Base-by-base conservation (phyloP, 2,113 vertebrate genomes). In the Muntiacus muntjak region DNA sequence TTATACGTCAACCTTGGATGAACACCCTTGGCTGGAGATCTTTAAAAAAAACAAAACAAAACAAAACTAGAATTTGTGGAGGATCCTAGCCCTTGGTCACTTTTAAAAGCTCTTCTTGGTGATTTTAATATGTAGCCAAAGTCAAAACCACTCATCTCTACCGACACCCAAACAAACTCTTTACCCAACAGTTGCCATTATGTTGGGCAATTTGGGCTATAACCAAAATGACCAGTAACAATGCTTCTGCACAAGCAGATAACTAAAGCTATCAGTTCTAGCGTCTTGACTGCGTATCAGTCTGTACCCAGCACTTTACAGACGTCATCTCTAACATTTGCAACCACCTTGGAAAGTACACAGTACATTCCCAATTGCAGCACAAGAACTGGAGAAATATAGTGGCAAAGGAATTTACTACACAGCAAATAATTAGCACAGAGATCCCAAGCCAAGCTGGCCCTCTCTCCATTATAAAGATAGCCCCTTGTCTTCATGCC, bases 81-180 rank as follows among this genome's bases (percentile, higher is more conserved):
- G 30, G 15, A 30, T 79, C 21, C 79, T 82, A 16, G 40, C 36
- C 33, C 5, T 55, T 40, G 4, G 36, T 19, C 50, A 28, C 54
- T 74, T 88, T 67, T 74, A 50, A 57, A 62, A 67, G 86, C 2
- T 91, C 57, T 23, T 91, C 26, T 28, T 11, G 33, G 4, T 67
- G n/a, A 92, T 50, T 89, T 43, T 81, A 52, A 45, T 26, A 36
- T 13, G 43, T 26, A 81, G 33, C 19, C 62, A 60, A 62, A 50
- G 47, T 36, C 1, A 90, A 91, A 50, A 30, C 30, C 43, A 92
- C 23, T 64, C 14, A 4, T 50, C 83, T 78, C 50, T 11, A 55
- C 4, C 79, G 74, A 83, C n/a, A 82, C 62, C 58, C 45, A 60
- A 28, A 88, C 40, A 89, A 89, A 97, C 21, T 87, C 36, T 67